Base-by-base conservation (phyloP, 2,797 vertebrate genomes). In the Sebastes vulpes region DNA sequence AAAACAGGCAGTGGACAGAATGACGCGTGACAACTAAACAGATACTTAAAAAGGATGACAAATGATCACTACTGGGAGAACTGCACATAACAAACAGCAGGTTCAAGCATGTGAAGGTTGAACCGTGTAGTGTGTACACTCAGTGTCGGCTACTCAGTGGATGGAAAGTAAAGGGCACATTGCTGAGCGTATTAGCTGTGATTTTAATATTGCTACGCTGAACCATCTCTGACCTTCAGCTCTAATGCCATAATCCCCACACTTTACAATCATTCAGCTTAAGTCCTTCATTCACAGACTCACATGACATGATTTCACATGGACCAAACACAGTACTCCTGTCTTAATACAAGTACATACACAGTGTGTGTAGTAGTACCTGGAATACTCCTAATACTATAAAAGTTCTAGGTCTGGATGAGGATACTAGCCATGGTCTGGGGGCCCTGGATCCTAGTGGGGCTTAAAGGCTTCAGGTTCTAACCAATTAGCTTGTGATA, bases 211-310 rank as follows among this genome's bases (percentile, higher is more conserved):
- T 46, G 65, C 50, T 0, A 20, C 25, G 28, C 58, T 70, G 68
- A 81, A 80, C 81, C 65, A 80, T 76, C 77, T 78, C 75, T 79
- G 84, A 85, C 83, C 77, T 86, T 79, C 77, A 70, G 64, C 64
- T 83, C 69, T 84, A 88, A 91, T 73, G 29, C 84, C 26, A 81
- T 88, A 91, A 93, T 92, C 87, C 82, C 61, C 72, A 81, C 64
- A 78, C 61, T 75, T 81, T 63, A 65, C 72, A 75, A 54, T 5
- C 64, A 28, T 75, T 81, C 75, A 38, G 54, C 63, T 63, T 65
- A 85, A 42, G 38, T 67, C 76, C 60, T 53, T 71, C 67, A 32
- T n/a, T 32, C 58, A 75, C 52, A 54, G 72, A 21, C 66, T 91
- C 88, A 88, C 88, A 82, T 89, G 83, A 89, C 85, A 38, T 66